Evolutionary conservation across 2,797 vertebrate genomes (phyloP).

Genomic region (Tamandua tetradactyla): DNA sequence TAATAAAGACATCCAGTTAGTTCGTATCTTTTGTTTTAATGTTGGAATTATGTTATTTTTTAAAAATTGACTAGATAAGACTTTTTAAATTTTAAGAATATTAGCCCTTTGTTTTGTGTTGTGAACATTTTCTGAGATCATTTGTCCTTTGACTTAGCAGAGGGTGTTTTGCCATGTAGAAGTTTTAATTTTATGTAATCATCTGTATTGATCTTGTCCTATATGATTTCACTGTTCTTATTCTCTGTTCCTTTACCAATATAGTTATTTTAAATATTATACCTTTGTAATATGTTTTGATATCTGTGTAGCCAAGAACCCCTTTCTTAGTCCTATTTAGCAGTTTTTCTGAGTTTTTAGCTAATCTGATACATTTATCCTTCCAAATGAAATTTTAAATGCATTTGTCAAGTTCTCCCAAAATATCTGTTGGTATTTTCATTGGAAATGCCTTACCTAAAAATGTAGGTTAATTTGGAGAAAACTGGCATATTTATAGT

Average conservation of each 20-base stretch:
- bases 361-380: not conserved
- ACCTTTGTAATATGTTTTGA: not conserved
- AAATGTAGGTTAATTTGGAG: not conserved
- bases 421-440: slow-evolving; percentile 29
- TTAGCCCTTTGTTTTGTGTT: not conserved
- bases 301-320: not conserved
- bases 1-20: not conserved
- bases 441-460: not conserved
- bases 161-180: not conserved
- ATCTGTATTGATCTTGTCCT: not conserved
- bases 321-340: not conserved
- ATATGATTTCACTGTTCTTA: not conserved
- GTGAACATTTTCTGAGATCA: not conserved
- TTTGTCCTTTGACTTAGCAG: slow-evolving; percentile 25
- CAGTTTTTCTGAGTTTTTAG: not conserved
- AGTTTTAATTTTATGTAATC: not conserved
- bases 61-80: not conserved
- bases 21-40: slow-evolving; percentile 34
- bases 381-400: slow-evolving; percentile 51
- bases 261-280: not conserved
- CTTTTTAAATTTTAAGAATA: not conserved
- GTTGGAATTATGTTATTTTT: not conserved
- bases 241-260: not conserved
- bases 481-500: not conserved
- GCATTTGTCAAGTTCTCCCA: not conserved